Conservation (phyloP, 2,888 invertebrate species). For the Calameuta pallipes region DNA sequence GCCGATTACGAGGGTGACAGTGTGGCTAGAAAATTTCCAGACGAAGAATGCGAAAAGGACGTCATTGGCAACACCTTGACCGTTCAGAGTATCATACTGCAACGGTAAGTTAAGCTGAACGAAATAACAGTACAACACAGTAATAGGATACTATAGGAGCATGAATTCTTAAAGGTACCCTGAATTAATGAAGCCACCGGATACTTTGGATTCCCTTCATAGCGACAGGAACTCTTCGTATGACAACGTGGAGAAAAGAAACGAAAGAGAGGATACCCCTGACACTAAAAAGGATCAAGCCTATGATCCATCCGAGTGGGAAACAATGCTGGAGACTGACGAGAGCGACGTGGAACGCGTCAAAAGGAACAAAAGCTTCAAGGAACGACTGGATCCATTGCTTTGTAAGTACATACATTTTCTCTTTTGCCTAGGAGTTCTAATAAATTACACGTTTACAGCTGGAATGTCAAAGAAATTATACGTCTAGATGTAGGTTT, state of each 20-base stretch:
- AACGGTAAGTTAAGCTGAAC: slow-evolving; percentile 68
- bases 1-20: slow-evolving; percentile 65
- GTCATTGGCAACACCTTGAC: slow-evolving; percentile 74
- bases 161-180: slow-evolving; percentile 70
- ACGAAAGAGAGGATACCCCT: slow-evolving; percentile 54
- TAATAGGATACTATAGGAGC: not conserved
- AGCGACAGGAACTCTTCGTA: slow-evolving; percentile 75
- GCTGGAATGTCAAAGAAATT: not conserved
- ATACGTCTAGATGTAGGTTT: not conserved
- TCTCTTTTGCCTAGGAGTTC: not conserved
- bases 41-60: slow-evolving; percentile 59
- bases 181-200: slow-evolving; percentile 74
- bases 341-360: slow-evolving; percentile 65
- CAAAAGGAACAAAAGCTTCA: slow-evolving; percentile 76
- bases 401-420: slow-evolving; percentile 70
- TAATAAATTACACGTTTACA: not conserved
- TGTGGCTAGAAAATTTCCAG: slow-evolving; percentile 64
- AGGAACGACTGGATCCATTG: slow-evolving; percentile 81
- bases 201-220: slow-evolving; percentile 55
- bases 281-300: slow-evolving; percentile 47
- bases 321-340: slow-evolving; percentile 67
- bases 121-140: not conserved
- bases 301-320: slow-evolving; percentile 61
- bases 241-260: slow-evolving; percentile 78
- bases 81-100: slow-evolving; percentile 83